Evolutionary conservation across 2,797 vertebrate species (phyloP), one percentile per base, ranked within the genome.

Genomic region (Danio albolineatus): DNA sequence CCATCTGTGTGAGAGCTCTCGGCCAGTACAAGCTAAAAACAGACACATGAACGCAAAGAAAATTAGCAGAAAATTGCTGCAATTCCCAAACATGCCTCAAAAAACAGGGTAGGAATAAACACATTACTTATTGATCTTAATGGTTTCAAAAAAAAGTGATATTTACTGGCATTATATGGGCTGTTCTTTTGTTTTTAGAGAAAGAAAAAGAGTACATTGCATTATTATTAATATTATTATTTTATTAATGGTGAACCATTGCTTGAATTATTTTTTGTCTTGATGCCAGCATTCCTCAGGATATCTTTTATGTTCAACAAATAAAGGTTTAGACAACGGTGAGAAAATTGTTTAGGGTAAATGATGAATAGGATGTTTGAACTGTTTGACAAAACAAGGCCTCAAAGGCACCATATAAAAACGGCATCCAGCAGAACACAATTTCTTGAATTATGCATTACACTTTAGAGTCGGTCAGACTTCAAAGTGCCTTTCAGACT

Each of bases 1-100:
- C 90, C 89, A 56, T 96, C 95, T 0, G 94, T 95, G 87, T 94
- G 94, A 2, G 92, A 90, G 56, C 93, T 93, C 85, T 95, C 95
- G 0, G 94, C 94, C 91, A 95, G 88, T 69, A 96, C 95, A 91
- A 96, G 91, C 95, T 96, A 89, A 0, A 44, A 78, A 85, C 0
- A 85, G 39, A 69, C 62, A 46, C 1, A 73, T 1, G 28, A 67
- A 65, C 12, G 54, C 28, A 28, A 28, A 28, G 28, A 28, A 28
- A 28, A 28, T 1, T 28, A 28, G 3, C 28, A 1, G 1, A 28
- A 28, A 28, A 28, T 28, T 28, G 28, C 28, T 28, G 28, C 28
- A 28, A 28, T 28, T 28, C 28, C 28, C 28, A 28, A 28, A 3
- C 28, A 28, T 28, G 28, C 28, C 28, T 28, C 3, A 28, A 28